Evolutionary conservation across 2,888 invertebrate genomes (phyloP), one percentile per base, ranked within the genome.

Genomic region (Dicranocentrus wangi): DNA sequence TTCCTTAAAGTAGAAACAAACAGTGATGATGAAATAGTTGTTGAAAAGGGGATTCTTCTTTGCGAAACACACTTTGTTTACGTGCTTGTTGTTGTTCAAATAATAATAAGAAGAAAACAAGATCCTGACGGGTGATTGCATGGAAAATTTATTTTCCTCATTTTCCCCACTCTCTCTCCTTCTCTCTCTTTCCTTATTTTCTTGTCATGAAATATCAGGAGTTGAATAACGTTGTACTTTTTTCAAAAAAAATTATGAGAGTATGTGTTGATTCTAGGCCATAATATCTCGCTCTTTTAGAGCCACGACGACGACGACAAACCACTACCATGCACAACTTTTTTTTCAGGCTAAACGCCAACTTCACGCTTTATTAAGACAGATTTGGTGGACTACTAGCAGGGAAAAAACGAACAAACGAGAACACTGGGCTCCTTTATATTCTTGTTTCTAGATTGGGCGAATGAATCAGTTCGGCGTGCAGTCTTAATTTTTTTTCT

Each of bases 341-440:
- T 23, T 25, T 58, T 58, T 58, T 58, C 58, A 58, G 58, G 58
- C 58, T 23, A 25, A 58, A 23, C 23, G 58, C 58, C 58, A 58
- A 58, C 58, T 25, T 25, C 10, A 25, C 10, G 19, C 58, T 58
- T 58, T 58, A 58, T 58, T 58, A 58, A 58, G 58, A 27, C 23
- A 58, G 58, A 58, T 58, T 58, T 53, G 53, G 10, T 17, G 17
- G 19, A 21, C 15, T 23, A 32, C 32, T 7, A 32, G 32, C 32
- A 23, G 23, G 25, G 23, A 19, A 1, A 17, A 53, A 32, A 32
- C 5, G 32, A 58, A 58, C 58, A 25, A 58, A 25, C 58, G 58
- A 58, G 58, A 23, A n/a, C 23, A 25, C 58, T 3, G 32, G 10
- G 3, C 8, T 17, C 19, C 19, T 51, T 51, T 32, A 7, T 32